These are phyloP conservation scores for Centropyge bicolor DNA, from an alignment of 2,797 vertebrate species.

Conservation along the genomic window DNA sequence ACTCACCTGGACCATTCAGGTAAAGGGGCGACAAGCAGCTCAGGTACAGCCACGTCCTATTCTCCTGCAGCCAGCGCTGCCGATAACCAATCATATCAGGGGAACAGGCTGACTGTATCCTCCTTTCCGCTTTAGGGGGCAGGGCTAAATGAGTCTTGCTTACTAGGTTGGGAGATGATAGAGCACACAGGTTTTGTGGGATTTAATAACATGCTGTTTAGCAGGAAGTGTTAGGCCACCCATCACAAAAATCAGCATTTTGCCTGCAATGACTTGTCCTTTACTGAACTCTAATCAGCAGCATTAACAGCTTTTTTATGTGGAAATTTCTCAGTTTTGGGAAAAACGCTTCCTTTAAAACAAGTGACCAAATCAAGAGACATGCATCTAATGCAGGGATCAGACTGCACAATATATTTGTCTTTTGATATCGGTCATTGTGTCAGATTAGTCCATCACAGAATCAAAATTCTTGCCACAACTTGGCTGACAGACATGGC, in stretches of 20 bases:
- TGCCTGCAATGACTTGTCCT: background rate
- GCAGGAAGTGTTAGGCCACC: slow-evolving; percentile 3
- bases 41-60: slow-evolving; percentile 86
- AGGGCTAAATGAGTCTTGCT: slow-evolving; percentile 67
- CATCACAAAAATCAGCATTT: slow-evolving; percentile 5
- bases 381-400: slow-evolving; percentile 21
- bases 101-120: slow-evolving; percentile 77
- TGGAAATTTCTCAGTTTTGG: background rate
- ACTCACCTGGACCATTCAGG: slow-evolving; percentile 83
- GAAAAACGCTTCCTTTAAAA: slow-evolving; percentile 28
- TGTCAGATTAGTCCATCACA: background rate
- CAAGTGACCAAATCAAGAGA: background rate
- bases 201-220: slow-evolving; percentile 46
- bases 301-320: background rate
- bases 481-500: background rate
- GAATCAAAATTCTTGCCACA: background rate
- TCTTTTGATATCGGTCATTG: background rate
- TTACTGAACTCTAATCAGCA: background rate
- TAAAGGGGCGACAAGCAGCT: slow-evolving; percentile 85
- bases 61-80: slow-evolving; percentile 86
- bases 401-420: slow-evolving; percentile 34
- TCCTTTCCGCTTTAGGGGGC: slow-evolving; percentile 75
- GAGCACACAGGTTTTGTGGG: slow-evolving; percentile 67
- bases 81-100: slow-evolving; percentile 83
- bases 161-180: slow-evolving; percentile 75